Conservation (phyloP, 2,888 invertebrate genomes). For the Lingula anatina region DNA sequence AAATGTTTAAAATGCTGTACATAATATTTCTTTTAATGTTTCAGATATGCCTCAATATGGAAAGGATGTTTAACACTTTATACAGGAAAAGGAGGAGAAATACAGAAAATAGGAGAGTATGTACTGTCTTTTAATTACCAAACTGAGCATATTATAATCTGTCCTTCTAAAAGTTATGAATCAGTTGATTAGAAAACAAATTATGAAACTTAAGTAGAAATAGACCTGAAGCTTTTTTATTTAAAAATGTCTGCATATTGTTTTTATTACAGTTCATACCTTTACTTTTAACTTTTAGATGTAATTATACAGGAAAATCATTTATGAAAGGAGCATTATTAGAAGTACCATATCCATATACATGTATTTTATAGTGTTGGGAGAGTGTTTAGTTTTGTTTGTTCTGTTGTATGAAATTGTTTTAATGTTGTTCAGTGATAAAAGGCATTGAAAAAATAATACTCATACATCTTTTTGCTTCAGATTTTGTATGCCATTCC, state of each 20-base stretch:
- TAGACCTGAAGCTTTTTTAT: too few species aligned
- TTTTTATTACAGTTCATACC: neutral
- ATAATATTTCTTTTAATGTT: conserved; percentile 10
- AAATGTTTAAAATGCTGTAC: too few species aligned
- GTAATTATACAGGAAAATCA: too few species aligned
- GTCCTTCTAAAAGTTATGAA: too few species aligned
- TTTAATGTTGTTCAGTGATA: too few species aligned
- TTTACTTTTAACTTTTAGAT: neutral
- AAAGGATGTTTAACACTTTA: conserved; percentile 86
- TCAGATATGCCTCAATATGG: conserved; percentile 74
- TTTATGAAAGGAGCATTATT: too few species aligned
- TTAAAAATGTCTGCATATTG: too few species aligned
- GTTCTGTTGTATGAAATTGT: neutral
- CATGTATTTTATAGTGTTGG: neutral
- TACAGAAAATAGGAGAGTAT: conserved; percentile 85
- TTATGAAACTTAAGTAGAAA: too few species aligned
- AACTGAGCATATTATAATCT: too few species aligned
- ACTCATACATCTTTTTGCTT: conserved; percentile 13
- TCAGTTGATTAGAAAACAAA: too few species aligned
- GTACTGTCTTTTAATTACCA: too few species aligned
- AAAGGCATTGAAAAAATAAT: neutral
- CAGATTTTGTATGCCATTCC: conserved; percentile 85
- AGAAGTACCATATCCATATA: neutral
- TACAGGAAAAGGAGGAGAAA: conserved; percentile 87
- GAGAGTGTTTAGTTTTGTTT: neutral